Percentiles rank a stretch among this genome's conserved stretches.
phyloP scores from a whole-genome alignment of 2,888 invertebrate genomes.

The Geophilus truncorum region DNA sequence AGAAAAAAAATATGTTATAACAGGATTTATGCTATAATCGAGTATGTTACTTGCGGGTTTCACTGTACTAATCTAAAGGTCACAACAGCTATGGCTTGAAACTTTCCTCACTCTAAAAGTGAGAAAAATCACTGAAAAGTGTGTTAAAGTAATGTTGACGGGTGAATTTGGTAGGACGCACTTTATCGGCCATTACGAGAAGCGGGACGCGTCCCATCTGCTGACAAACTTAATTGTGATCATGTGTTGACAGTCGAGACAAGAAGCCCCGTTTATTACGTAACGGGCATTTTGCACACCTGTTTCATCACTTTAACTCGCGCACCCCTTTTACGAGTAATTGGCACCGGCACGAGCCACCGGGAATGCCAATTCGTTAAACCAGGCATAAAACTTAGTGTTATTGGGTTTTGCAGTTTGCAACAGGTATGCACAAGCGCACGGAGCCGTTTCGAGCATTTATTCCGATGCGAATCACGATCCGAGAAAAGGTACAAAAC shows the following conservation, averaged over 20 bases:
- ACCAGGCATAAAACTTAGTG: background rate
- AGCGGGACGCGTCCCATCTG: background rate
- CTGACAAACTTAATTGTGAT: slow-evolving; percentile 21
- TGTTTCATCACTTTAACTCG: background rate
- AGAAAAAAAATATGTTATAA: too few relatives aligned
- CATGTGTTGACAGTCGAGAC: background rate
- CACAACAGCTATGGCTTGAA: too few relatives aligned
- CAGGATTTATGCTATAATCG: too few relatives aligned
- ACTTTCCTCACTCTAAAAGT: too few relatives aligned
- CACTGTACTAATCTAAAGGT: too few relatives aligned
- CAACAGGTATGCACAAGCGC: background rate
- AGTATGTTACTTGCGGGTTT: too few relatives aligned
- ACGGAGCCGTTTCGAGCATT: background rate
- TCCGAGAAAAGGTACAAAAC: background rate
- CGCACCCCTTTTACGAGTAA: slow-evolving; percentile 8
- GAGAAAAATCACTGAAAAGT: too few relatives aligned
- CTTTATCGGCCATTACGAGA: slow-evolving; percentile 3
- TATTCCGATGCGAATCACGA: background rate
- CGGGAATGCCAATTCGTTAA: background rate
- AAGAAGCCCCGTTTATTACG: background rate
- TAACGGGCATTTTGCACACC: background rate
- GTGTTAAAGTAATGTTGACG: background rate
- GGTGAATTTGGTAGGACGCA: background rate
- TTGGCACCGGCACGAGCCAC: background rate
- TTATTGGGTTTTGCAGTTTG: background rate